Base-by-base conservation (phyloP, 2,797 vertebrate genomes). In the Echeneis naucrates region DNA sequence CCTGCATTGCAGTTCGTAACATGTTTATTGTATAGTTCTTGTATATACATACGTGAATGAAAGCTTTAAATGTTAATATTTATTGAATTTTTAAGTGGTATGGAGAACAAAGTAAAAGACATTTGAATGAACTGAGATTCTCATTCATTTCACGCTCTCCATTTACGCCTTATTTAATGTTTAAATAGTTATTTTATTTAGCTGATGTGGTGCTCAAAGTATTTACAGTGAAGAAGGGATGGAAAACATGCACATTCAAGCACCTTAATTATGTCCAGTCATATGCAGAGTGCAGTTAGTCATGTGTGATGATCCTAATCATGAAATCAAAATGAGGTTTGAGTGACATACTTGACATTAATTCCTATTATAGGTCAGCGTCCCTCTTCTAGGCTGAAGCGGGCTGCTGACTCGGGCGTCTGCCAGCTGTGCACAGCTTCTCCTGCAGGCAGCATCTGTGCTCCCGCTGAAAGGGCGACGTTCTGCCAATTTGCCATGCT, bases 41-140 rank as follows among this genome's bases (percentile, higher is more conserved):
- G 95, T 95, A 95, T 92, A 95, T 95, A 95, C 91, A 69, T 91
- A 89, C 83, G 85, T 93, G 89, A 92, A 92, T 94, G 93, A 94
- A 93, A 95, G 93, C 93, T 95, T 95, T 94, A 95, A 94, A 87
- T 94, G 93, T 94, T 95, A 93, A 95, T 95, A 95, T 95, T 95
- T 95, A 95, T 95, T 95, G 91, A 91, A 93, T 92, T 93, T 94
- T 90, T 89, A 93, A 93, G 87, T 91, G 87, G 79, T 92, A 93
- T 87, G 80, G 86, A 92, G 87, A 91, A 91, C 83, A 91, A 89
- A 93, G 88, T 91, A 92, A 94, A 90, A 90, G 67, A 86, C 50
- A 45, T 89, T 88, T 89, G 73, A 90, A 89, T 81, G 48, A 84
- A 85, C 55, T n/a, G 8, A 52, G 13, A 53, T 47, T 55, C 27